phyloP scores from a whole-genome alignment of 2,113 vertebrate species.

The Carassius gibelio region DNA sequence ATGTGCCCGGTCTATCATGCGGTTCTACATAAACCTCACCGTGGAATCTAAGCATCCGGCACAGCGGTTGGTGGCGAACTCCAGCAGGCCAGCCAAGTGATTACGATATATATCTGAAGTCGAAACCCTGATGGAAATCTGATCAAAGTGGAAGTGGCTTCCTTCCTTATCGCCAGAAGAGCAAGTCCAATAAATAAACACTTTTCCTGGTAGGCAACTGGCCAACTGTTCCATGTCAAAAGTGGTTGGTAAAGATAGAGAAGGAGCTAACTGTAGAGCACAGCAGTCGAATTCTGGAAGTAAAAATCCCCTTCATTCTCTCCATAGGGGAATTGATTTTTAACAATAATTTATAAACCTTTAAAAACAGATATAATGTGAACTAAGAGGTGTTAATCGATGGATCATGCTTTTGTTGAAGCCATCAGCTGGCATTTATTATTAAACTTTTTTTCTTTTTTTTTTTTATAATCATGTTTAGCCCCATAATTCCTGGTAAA shows the following conservation, averaged over 20 bases:
- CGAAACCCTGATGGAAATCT: slow-evolving; percentile 11
- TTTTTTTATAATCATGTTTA: background rate
- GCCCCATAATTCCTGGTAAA: background rate
- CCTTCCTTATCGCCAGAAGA: slow-evolving; percentile 33
- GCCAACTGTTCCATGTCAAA: slow-evolving; percentile 2
- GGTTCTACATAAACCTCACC: slow-evolving; percentile 47
- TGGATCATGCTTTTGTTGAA: background rate
- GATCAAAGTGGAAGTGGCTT: slow-evolving; percentile 20
- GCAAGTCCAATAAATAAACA: slow-evolving; percentile 26
- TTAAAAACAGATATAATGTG: background rate
- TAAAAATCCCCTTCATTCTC: background rate
- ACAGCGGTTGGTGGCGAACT: slow-evolving; percentile 41
- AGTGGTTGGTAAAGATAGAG: background rate
- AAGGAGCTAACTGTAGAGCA: background rate
- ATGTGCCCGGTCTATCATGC: slow-evolving; percentile 46
- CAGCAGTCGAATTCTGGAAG: no score
- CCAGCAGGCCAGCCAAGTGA: slow-evolving; percentile 38
- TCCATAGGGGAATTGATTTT: background rate
- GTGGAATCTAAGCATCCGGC: slow-evolving; percentile 38
- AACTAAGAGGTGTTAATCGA: no score
- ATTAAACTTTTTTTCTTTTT: background rate
- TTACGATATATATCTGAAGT: slow-evolving; percentile 46
- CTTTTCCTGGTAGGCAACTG: slow-evolving; percentile 1
- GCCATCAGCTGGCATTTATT: background rate
- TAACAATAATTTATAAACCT: background rate